Evolutionary conservation across 2,888 invertebrate genomes (phyloP), one percentile per base, ranked within the genome.

Genomic region (Nomada ferruginata): DNA sequence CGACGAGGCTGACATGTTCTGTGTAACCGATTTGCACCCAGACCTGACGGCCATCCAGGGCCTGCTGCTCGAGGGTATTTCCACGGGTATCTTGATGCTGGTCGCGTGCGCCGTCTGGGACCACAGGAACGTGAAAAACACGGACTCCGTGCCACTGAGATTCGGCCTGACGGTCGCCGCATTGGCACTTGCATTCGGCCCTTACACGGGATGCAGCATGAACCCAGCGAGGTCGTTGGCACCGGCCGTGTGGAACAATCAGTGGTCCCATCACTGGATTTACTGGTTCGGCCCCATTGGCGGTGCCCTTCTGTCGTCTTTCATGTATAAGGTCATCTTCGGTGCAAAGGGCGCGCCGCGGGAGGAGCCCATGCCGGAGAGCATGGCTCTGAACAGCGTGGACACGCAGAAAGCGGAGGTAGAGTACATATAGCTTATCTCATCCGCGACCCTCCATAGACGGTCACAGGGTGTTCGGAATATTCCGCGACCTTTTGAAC

Each of bases 191-290:
- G 90, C 93, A 0, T 88, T 91, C 15, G 94, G 94, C 0, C 94
- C 95, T 2, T 96, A 95, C 89, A 96, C 96, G 11, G 96, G 96
- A 1, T 95, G 96, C 69, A 96, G 96, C 78, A 96, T 96, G 96
- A 96, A 96, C 90, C 96, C 96, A 0, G 96, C 95, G 2, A 94
- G 96, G 85, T 92, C 93, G 1, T 84, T 94, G 29, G 94, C 86
- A 0, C 94, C 94, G 0, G 94, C 94, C 0, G 61, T 94, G 9
- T 94, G 94, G 94, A 94, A 93, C 82, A 91, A 91, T 73, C 83
- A 90, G 42, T 94, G 93, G 93, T 26, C 75, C 5, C 78, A 90
- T 52, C 94, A 94, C 10, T 94, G 94, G 94, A 82, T 94, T 53
- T 94, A 93, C 79, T 94, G 93, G 93, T 80, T 94, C 50, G 94